Evolutionary conservation across 2,113 vertebrate species (phyloP), one percentile per base, ranked within the genome.

Genomic region (Dicaeum eximium): DNA sequence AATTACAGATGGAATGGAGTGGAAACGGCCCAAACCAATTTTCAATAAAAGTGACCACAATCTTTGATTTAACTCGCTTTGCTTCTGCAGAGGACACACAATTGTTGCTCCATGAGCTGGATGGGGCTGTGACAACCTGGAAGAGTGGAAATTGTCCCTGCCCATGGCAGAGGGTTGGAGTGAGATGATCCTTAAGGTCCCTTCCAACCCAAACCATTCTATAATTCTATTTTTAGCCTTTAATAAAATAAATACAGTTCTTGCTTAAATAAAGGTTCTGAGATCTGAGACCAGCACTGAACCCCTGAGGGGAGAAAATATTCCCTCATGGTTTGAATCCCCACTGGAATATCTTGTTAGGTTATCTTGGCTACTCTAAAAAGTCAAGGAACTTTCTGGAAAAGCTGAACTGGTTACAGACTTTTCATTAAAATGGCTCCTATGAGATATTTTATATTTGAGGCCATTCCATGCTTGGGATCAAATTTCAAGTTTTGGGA

Each of bases 1-100:
- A 97, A 96, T 95, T 95, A 80, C 89, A 95, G 80, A 79, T 45
- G 74, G 70, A 87, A 90, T 64, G 45, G 1, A 74, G 58, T 67
- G 51, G 80, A 92, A 94, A 64, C 3, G 20, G 80, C 69, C 69
- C 38, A 78, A 79, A 75, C 24, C 61, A 50, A 79, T 91, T 93
- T 93, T 78, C 77, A 79, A 6, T 77, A 48, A 54, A 86, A 91
- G 51, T 42, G 42, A 16, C 40, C 74, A 51, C 58, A 88, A 69
- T 80, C 60, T 84, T 83, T 72, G 90, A 86, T 90, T 78, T 72
- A 88, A 86, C 22, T 80, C 7, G 0, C 11, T 83, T 54, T 57
- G n/a, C 86, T 71, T 44, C 73, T 77, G 57, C 13, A 1, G 58
- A 23, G 13, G 18, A 8, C 27, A 66, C 3, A 1, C 9, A 58